These are phyloP conservation scores for Larimichthys crocea DNA, from an alignment of 2,113 vertebrate genomes.

Conservation along the genomic window DNA sequence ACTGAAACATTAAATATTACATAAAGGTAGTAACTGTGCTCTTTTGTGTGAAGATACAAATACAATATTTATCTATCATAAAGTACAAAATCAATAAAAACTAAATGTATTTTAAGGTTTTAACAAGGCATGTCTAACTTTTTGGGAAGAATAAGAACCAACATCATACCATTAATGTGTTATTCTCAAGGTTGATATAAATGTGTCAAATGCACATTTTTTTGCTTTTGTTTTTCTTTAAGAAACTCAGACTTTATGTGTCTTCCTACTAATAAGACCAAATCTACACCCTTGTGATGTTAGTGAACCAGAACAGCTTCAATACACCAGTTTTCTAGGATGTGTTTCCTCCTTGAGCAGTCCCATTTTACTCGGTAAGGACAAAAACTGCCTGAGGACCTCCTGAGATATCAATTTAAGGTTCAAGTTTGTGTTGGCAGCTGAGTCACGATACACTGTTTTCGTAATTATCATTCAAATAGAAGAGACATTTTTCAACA, in stretches of 20 bases:
- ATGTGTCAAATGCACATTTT: background rate
- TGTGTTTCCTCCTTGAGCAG: background rate
- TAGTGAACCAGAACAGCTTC: background rate
- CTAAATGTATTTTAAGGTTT: background rate
- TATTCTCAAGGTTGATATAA: background rate
- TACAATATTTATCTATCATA: background rate
- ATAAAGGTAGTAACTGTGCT: background rate
- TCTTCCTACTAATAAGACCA: background rate
- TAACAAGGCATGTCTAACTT: background rate
- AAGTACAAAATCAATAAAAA: background rate
- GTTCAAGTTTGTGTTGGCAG: conserved; percentile 3
- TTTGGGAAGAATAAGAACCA: background rate
- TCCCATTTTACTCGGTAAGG: background rate
- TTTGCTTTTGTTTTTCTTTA: background rate
- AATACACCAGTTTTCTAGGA: background rate
- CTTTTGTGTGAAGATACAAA: background rate
- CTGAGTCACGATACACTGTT: background rate
- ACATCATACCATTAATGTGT: background rate
- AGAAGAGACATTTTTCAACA: conserved; percentile 10
- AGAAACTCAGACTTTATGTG: background rate
- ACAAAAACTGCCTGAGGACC: conserved; percentile 5
- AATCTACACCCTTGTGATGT: background rate
- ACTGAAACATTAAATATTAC: background rate
- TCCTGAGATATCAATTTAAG: conserved; percentile 15
- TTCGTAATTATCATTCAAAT: conserved; percentile 22